phyloP scores from a whole-genome alignment of 1,140 invertebrate species.

The Sycophila sp. region DNA sequence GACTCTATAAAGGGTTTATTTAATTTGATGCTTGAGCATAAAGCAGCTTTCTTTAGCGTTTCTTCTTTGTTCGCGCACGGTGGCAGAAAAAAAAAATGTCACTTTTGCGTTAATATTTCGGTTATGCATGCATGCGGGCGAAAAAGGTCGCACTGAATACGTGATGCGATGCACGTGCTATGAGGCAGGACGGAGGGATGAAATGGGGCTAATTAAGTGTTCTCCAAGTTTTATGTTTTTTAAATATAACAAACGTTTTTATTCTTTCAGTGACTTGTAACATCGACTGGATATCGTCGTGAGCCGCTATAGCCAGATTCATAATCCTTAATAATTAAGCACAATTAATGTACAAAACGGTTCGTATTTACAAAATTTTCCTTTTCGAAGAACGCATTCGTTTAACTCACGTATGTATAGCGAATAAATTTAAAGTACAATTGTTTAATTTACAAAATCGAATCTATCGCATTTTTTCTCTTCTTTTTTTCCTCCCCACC shows the following conservation, averaged over 20 bases:
- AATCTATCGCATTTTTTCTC: background rate
- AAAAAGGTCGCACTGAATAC: no score
- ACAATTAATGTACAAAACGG: constrained; percentile 32
- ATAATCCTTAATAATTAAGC: constrained; percentile 25
- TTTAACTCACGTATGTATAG: constrained; percentile 25
- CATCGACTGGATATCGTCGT: background rate
- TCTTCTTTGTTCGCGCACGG: no score
- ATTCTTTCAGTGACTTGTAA: constrained; percentile 23
- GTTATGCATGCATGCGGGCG: no score
- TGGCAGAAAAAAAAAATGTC: no score
- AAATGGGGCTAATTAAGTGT: background rate
- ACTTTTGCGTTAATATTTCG: no score
- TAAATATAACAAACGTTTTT: constrained; percentile 37
- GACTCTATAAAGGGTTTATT: no score
- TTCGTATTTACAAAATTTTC: constrained; percentile 29
- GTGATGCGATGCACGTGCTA: no score
- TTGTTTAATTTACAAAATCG: constrained; percentile 29
- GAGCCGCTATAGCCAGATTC: background rate
- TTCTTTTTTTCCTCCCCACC: background rate
- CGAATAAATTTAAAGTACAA: constrained; percentile 27
- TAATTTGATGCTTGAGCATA: no score
- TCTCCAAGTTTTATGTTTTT: constrained; percentile 5
- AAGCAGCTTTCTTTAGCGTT: no score
- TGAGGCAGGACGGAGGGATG: no score
- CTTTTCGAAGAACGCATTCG: background rate